phyloP scores from a whole-genome alignment of 2,888 invertebrate species.

The Amphipoea lucens region DNA sequence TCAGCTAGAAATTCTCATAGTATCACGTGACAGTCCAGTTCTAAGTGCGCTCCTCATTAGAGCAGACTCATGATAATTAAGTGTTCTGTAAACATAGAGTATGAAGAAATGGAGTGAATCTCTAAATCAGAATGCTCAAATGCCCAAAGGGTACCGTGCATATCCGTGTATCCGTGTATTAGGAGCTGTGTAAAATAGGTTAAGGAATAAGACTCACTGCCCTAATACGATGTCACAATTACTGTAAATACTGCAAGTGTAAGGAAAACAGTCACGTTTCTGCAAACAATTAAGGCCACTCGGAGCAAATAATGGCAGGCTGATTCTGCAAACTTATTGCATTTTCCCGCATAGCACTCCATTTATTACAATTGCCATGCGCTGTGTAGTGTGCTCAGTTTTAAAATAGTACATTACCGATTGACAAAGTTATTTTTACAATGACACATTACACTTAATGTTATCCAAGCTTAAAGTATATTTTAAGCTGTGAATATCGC shows the following conservation, averaged over 20 bases:
- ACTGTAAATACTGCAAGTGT: background rate
- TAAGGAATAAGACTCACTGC: background rate
- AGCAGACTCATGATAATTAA: constrained; percentile 37
- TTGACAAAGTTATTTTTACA: constrained; percentile 49
- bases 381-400: constrained; percentile 5
- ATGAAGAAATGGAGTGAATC: constrained; percentile 12
- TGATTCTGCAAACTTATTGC: background rate
- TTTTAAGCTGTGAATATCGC: constrained; percentile 31
- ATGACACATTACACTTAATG: constrained; percentile 4
- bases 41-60: constrained; percentile 39
- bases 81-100: constrained; percentile 21
- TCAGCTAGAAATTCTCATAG: background rate
- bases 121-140: background rate
- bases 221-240: background rate
- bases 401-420: constrained; percentile 53
- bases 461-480: background rate
- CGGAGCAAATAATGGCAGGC: background rate
- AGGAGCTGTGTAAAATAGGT: background rate
- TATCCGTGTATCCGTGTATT: too few relatives aligned
- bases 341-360: constrained; percentile 10
- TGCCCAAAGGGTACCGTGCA: background rate
- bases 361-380: background rate
- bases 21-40: constrained; percentile 26
- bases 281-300: too few relatives aligned
- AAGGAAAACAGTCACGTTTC: background rate